A percentile compares a stretch with the other conserved stretches of the same genome.
Conservation (phyloP, 2,888 invertebrate species). For the Hypsopygia costalis region DNA sequence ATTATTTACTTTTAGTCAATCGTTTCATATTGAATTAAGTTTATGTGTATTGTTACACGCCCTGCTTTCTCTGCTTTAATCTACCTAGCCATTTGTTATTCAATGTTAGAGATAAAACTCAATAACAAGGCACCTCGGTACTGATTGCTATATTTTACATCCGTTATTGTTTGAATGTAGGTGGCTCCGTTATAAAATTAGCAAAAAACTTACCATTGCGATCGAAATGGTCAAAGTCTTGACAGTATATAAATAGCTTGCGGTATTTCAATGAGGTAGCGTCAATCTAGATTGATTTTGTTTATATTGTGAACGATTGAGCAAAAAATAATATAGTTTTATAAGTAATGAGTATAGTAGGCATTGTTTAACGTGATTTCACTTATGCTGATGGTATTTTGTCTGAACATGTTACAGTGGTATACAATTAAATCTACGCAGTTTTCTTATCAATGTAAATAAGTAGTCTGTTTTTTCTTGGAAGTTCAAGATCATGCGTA, state of each 20-base stretch:
- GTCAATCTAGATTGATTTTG: constrained; percentile 25
- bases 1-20: no score
- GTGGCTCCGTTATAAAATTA: constrained; percentile 36
- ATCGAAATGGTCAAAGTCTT: constrained; percentile 37
- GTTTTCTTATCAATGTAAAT: no score
- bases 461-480: no score
- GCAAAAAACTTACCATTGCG: constrained; percentile 32
- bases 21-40: no score
- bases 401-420: no score
- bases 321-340: not conserved
- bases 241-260: constrained; percentile 38
- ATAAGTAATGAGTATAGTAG: constrained; percentile 1
- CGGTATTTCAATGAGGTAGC: constrained; percentile 43
- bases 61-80: constrained; percentile 7
- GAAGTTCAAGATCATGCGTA: not conserved
- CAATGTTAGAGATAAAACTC: not conserved
- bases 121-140: constrained; percentile 8
- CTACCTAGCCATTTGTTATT: constrained; percentile 5
- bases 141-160: constrained; percentile 8
- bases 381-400: no score
- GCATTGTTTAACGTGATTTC: not conserved
- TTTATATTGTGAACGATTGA: constrained; percentile 11
- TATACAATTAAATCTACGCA: no score
- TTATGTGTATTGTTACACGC: not conserved
- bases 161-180: constrained; percentile 18